Evolutionary conservation across 2,888 invertebrate genomes (phyloP).

Genomic region (Rosalia funebris): DNA sequence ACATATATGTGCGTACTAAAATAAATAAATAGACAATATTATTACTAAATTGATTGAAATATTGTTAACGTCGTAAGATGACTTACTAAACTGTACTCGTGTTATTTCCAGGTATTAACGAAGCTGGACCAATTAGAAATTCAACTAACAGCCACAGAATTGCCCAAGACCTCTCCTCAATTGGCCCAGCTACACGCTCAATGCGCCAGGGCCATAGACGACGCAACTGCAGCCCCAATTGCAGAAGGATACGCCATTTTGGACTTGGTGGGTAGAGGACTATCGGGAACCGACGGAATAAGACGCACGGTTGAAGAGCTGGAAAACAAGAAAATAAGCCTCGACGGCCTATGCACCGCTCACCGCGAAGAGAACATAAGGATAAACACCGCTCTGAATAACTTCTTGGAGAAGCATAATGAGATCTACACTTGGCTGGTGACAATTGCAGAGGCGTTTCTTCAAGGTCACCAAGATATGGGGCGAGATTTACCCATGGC

Average conservation of each 20-base stretch:
- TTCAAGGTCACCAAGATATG: slow-evolving; percentile 79
- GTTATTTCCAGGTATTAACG: slow-evolving; percentile 70
- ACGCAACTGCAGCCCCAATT: slow-evolving; percentile 74
- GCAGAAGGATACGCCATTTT: slow-evolving; percentile 78
- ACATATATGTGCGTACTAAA: no score
- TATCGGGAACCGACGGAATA: slow-evolving; percentile 68
- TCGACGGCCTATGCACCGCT: slow-evolving; percentile 72
- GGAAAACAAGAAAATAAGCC: slow-evolving; percentile 76
- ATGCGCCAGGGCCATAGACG: slow-evolving; percentile 73
- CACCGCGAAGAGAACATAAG: slow-evolving; percentile 76
- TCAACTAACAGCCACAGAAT: slow-evolving; percentile 73
- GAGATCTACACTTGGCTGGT: slow-evolving; percentile 79
- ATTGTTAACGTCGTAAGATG: no score
- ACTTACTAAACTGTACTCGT: neutral
- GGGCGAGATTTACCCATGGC: slow-evolving; percentile 75
- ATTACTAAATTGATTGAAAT: no score
- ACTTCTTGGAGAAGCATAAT: slow-evolving; percentile 76
- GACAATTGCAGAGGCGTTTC: slow-evolving; percentile 77
- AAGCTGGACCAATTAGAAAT: slow-evolving; percentile 81
- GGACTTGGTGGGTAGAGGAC: slow-evolving; percentile 72
- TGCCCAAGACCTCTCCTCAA: slow-evolving; percentile 73
- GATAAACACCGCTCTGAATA: slow-evolving; percentile 74
- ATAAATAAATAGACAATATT: no score
- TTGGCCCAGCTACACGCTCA: slow-evolving; percentile 75
- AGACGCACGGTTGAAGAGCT: slow-evolving; percentile 75